These are phyloP conservation scores for Lycopodina hypogea DNA, from an alignment of 37 sponge, comb jelly and placozoan species.

Conservation along the genomic window DNA sequence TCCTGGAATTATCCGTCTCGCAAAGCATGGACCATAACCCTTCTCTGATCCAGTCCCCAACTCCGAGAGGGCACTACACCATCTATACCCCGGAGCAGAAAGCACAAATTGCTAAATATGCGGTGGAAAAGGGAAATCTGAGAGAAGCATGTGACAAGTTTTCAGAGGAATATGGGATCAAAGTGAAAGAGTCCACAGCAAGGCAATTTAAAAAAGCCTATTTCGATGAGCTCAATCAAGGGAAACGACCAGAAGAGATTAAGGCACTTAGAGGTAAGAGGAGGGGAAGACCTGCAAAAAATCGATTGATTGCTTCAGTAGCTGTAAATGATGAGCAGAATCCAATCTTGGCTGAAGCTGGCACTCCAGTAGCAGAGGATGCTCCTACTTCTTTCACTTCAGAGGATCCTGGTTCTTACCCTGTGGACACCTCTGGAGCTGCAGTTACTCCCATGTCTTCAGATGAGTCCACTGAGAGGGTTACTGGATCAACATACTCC, in stretches of 20 bases:
- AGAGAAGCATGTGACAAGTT: slow-evolving; percentile 6
- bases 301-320: no score
- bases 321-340: no score
- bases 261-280: background rate
- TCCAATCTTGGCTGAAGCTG: no score
- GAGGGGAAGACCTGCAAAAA: background rate
- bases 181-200: slow-evolving; percentile 16
- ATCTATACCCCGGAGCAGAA: slow-evolving; percentile 26
- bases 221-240: slow-evolving; percentile 11
- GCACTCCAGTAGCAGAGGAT: background rate
- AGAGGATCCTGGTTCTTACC: background rate
- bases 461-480: no score
- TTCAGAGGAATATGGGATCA: slow-evolving; percentile 8
- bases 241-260: slow-evolving; percentile 14
- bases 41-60: background rate
- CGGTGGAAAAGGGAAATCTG: slow-evolving; percentile 7
- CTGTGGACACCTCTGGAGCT: background rate
- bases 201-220: slow-evolving; percentile 25
- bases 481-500: background rate
- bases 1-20: no score
- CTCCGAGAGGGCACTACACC: slow-evolving; percentile 14
- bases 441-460: no score
- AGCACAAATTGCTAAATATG: slow-evolving; percentile 22
- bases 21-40: no score
- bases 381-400: background rate